Conservation (phyloP, 2,888 invertebrate species). For the Periphyllus acericola region DNA sequence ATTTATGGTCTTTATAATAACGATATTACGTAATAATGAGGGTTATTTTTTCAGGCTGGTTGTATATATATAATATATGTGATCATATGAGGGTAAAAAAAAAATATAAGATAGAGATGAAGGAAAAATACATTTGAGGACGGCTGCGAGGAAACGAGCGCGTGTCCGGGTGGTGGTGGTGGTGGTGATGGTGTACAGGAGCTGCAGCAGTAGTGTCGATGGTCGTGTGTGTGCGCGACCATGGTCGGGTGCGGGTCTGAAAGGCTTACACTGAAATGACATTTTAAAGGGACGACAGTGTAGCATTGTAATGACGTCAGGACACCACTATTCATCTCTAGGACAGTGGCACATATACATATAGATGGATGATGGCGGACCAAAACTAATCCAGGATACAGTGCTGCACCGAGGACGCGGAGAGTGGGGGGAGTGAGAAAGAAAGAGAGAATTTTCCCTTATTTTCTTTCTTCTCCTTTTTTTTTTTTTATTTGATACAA, state of each 20-base stretch:
- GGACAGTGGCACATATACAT: constrained; percentile 52
- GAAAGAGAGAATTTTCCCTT: constrained; percentile 10
- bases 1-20: constrained; percentile 57
- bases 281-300: constrained; percentile 58
- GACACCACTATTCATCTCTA: constrained; percentile 60
- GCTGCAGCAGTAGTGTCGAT: not conserved
- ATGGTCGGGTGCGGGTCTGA: constrained; percentile 26
- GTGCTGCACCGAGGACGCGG: not conserved
- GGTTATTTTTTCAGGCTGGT: constrained; percentile 33
- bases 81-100: constrained; percentile 39
- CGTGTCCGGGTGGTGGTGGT: not conserved
- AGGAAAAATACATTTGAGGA: constrained; percentile 19
- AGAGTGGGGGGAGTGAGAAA: not conserved
- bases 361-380: constrained; percentile 60
- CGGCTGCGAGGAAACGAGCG: not conserved
- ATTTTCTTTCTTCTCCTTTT: constrained; percentile 25
- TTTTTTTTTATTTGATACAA: constrained; percentile 54
- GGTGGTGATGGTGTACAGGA: not conserved
- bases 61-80: not conserved
- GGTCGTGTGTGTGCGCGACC: not conserved
- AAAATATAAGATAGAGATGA: not conserved
- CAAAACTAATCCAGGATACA: constrained; percentile 56
- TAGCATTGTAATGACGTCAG: constrained; percentile 61
- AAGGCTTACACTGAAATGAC: constrained; percentile 59
- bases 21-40: constrained; percentile 55